Base-by-base conservation (phyloP, 2,113 vertebrate species). In the Semnornis frantzii region DNA sequence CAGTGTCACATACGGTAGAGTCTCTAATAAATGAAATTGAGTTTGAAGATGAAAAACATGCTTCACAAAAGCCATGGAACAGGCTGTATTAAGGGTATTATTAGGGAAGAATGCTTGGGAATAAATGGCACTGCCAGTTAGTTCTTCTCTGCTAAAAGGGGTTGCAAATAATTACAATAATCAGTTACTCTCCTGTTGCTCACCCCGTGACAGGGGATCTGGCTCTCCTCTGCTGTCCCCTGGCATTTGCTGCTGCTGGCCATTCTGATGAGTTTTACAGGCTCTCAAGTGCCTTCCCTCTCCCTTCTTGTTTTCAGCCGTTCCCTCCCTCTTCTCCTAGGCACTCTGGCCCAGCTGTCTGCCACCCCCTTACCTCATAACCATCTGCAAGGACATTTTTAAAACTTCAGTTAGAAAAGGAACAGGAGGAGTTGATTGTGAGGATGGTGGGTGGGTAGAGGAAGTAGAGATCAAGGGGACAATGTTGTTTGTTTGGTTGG, bases 41-140 rank as follows among this genome's bases (percentile, higher is more conserved):
- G 88, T 90, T 88, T 94, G 92, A 55, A 88, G 92, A 95, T 94
- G 87, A 88, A 96, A 96, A 97, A 95, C 87, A 90, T 48, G 94
- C 73, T 63, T 90, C 79, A 86, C 87, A 90, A 92, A 96, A 92
- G 87, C 55, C 1, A 48, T 3, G 80, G 94, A 95, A 94, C 93
- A 90, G 59, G 54, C 66, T 91, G 85, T 76, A 31, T 94, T 94
- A 79, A 88, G 77, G 82, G 87, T 92, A 87, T 91, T 88, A 95
- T 96, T 95, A 94, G 70, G 80, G 90, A 91, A 91, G 91, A 95
- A 95, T 55, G 85, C 63, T 81, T 60, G 55, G 87, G 84, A 92
- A 91, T 77, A 94, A 88, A 71, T 25, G 70, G 90, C 59, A 19
- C 63, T 31, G 76, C 73, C 8, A 10, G 62, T 68, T 80, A 71